Base-by-base conservation (phyloP, 2,888 invertebrate genomes). In the Eueremaeus valkanovi region DNA sequence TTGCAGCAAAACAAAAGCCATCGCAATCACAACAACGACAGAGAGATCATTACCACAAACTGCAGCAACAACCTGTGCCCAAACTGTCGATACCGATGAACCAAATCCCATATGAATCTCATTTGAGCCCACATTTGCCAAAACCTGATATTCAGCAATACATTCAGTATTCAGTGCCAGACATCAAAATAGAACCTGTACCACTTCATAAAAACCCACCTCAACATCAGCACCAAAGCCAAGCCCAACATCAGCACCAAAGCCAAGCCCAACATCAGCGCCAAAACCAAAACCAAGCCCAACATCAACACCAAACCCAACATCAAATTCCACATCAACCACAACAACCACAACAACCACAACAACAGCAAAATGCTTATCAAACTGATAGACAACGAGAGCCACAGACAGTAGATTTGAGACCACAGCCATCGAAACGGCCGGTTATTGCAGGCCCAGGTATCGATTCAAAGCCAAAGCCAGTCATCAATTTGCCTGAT, bases 181-280 rank as follows among this genome's bases (percentile, higher is more conserved):
- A n/a, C n/a, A n/a, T n/a, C n/a, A n/a, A n/a, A n/a, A n/a, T n/a
- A n/a, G n/a, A n/a, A n/a, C n/a, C n/a, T n/a, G n/a, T n/a, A n/a
- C n/a, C n/a, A n/a, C n/a, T n/a, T n/a, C n/a, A n/a, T n/a, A 11
- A 45, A 18, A 45, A 16, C 45, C 18, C 45, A 45, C 18, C n/a
- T 45, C 16, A 3, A 16, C 75, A 45, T 29, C 75, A 29, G 24
- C 45, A 74, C 75, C 8, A 29, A 29, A 36, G 18, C 16, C 24
- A 72, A 72, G 58, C 61, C 72, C 31, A 45, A 18, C 58, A 18
- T 58, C 68, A 5, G 11, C 24, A 21, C 75, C 8, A 29, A 29
- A 36, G 18, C 16, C 24, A 72, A 72, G 58, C 61, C 72, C 31
- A 45, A 18, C 58, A 9, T 58, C n/a, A 68, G 45, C 21, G 68